phyloP scores from a whole-genome alignment of 2,888 invertebrate genomes.

The Erebia aethiops region DNA sequence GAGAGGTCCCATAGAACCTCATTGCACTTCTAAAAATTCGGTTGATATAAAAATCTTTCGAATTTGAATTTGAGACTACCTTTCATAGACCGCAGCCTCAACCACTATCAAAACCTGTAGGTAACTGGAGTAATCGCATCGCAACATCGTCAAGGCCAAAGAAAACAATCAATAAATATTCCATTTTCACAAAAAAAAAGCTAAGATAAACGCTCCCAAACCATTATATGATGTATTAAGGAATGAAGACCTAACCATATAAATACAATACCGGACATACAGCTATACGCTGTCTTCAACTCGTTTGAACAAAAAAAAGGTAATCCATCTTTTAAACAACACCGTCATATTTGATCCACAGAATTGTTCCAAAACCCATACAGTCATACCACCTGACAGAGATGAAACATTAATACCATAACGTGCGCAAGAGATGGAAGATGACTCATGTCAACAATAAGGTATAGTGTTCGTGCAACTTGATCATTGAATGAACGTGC shows the following conservation, averaged over 20 bases:
- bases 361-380: conserved; percentile 23
- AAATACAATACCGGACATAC: not conserved
- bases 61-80: too few relatives aligned
- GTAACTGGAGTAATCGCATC: too few relatives aligned
- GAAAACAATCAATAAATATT: too few relatives aligned
- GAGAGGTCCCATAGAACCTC: too few relatives aligned
- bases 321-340: not conserved
- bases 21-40: too few relatives aligned
- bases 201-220: not conserved
- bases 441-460: conserved; percentile 68
- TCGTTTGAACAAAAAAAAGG: conserved; percentile 8
- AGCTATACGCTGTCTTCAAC: not conserved
- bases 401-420: conserved; percentile 28
- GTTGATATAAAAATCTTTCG: too few relatives aligned
- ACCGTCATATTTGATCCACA: conserved; percentile 31
- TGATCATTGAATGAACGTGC: conserved; percentile 67
- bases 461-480: conserved; percentile 67
- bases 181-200: too few relatives aligned
- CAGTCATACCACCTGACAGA: conserved; percentile 29
- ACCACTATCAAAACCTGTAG: too few relatives aligned
- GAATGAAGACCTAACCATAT: too few relatives aligned
- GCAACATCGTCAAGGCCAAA: too few relatives aligned
- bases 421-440: conserved; percentile 43
- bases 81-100: too few relatives aligned
- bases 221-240: too few relatives aligned